These are phyloP conservation scores for Salminus brasiliensis DNA, from an alignment of 2,113 vertebrate species.

Conservation along the genomic window DNA sequence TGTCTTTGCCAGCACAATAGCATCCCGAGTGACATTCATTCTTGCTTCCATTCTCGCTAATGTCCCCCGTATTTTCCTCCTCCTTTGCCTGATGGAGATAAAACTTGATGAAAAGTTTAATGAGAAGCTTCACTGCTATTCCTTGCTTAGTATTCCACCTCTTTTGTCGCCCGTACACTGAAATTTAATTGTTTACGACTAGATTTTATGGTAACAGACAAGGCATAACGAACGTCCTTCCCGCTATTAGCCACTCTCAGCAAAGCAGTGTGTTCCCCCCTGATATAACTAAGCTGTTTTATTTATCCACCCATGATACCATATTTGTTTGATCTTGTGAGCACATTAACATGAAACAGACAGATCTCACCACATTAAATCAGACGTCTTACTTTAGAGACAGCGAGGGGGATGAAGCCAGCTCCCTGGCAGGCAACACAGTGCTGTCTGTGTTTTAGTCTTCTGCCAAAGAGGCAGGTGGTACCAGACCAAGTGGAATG, in stretches of 20 bases:
- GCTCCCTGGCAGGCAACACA: not conserved
- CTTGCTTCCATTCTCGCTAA: no score
- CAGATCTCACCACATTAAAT: not conserved
- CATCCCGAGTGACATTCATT: slow-evolving; percentile 28
- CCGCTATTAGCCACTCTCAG: not conserved
- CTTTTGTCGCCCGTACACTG: slow-evolving; percentile 20
- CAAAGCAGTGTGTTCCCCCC: not conserved
- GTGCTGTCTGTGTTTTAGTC: slow-evolving; percentile 34
- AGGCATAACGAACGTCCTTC: slow-evolving; percentile 19
- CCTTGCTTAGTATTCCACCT: slow-evolving; percentile 13
- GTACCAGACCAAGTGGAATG: slow-evolving; percentile 52
- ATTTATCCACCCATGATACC: slow-evolving; percentile 16
- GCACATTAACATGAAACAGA: not conserved
- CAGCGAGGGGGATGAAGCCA: not conserved
- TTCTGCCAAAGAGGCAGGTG: slow-evolving; percentile 51
- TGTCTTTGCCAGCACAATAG: slow-evolving; percentile 23
- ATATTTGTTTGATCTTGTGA: slow-evolving; percentile 16
- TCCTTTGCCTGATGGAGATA: slow-evolving; percentile 39
- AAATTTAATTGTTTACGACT: slow-evolving; percentile 25
- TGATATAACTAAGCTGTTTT: not conserved
- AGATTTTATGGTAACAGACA: slow-evolving; percentile 32
- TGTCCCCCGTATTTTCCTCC: slow-evolving; percentile 21
- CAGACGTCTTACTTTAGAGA: not conserved
- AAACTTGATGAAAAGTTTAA: slow-evolving; percentile 42
- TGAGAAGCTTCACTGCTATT: slow-evolving; percentile 32